Conservation (phyloP, 2,113 vertebrate species). For the Pavo muticus region DNA sequence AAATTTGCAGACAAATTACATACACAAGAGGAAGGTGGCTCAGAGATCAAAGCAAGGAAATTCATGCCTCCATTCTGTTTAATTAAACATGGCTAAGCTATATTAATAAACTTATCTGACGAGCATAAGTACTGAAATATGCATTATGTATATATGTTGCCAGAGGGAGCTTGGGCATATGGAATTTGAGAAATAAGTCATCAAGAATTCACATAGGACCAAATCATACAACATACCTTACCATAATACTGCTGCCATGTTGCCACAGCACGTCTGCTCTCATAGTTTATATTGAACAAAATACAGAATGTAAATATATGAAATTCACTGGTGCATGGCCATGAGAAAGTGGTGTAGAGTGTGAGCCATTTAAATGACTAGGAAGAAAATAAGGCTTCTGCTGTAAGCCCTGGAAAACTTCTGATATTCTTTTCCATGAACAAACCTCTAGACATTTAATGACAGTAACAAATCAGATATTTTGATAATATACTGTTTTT, state of each 20-base stretch:
- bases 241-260: background rate
- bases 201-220: background rate
- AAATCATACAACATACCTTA: background rate
- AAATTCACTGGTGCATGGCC: background rate
- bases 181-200: background rate
- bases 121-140: background rate
- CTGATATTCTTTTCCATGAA: background rate
- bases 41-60: background rate
- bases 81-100: background rate
- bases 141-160: background rate
- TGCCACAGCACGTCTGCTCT: background rate
- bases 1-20: background rate
- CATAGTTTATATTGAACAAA: background rate
- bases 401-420: accelerated
- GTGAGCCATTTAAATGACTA: background rate
- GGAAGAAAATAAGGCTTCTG: background rate
- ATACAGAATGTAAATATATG: background rate
- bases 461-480: background rate
- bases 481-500: background rate
- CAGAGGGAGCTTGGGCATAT: background rate
- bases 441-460: background rate
- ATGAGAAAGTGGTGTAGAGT: background rate
- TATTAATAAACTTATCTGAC: background rate
- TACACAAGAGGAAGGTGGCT: background rate
- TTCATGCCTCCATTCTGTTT: background rate